These are phyloP conservation scores for Nyctibius grandis DNA, from an alignment of 2,797 vertebrate species.

Conservation along the genomic window DNA sequence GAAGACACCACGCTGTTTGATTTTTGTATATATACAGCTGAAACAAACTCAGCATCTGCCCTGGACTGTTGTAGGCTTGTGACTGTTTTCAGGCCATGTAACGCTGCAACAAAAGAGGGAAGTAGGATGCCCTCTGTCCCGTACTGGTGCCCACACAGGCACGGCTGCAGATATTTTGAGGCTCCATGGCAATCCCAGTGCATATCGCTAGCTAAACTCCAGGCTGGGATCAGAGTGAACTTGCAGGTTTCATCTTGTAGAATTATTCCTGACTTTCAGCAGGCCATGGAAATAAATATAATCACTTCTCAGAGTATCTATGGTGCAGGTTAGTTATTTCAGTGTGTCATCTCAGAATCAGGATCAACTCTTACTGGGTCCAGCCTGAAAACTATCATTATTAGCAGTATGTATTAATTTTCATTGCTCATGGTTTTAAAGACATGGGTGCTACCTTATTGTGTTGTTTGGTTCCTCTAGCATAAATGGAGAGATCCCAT, in stretches of 20 bases:
- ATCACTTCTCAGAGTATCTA: not conserved
- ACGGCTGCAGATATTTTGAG: not conserved
- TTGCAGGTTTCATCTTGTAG: not conserved
- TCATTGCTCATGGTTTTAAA: not conserved
- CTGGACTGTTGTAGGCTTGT: not conserved
- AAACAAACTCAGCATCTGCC: not conserved
- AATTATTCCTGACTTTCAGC: not conserved
- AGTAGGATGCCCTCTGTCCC: not conserved
- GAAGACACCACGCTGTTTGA: not conserved
- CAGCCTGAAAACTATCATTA: not conserved
- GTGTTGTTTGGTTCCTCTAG: not conserved
- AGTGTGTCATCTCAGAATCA: not conserved
- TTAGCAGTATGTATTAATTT: not conserved
- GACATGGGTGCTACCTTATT: not conserved
- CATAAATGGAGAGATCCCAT: not conserved
- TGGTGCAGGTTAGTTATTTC: not conserved
- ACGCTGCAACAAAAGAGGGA: not conserved
- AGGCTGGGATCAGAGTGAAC: not conserved
- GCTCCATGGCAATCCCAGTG: not conserved
- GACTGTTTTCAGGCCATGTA: not conserved
- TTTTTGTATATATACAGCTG: not conserved
- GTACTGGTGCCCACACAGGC: rapidly evolving
- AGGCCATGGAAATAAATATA: not conserved
- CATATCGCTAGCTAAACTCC: not conserved
- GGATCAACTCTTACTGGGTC: not conserved